A percentile compares a stretch with the other conserved stretches of the same genome.
These are phyloP conservation scores for Istiophorus platypterus DNA, from an alignment of 2,113 vertebrate species.

Conservation along the genomic window DNA sequence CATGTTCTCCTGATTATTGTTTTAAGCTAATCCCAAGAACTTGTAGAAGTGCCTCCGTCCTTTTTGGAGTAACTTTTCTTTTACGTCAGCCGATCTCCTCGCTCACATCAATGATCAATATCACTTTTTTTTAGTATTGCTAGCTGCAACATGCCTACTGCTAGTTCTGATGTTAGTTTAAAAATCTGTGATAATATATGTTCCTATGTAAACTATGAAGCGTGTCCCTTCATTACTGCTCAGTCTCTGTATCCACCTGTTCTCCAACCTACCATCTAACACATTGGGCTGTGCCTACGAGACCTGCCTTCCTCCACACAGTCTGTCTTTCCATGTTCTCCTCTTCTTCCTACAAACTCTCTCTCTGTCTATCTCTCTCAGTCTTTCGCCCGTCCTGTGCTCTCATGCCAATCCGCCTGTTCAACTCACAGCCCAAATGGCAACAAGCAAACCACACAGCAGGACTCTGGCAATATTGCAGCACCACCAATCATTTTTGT, in stretches of 20 bases:
- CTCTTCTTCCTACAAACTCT: slow-evolving; percentile 14
- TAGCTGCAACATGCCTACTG: background rate
- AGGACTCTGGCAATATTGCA: slow-evolving; percentile 34
- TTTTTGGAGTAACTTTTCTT: background rate
- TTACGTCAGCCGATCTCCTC: background rate
- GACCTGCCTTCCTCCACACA: slow-evolving; percentile 68
- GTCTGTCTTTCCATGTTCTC: slow-evolving; percentile 49
- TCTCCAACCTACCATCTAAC: slow-evolving; percentile 38
- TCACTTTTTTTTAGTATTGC: background rate
- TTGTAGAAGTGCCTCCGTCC: background rate
- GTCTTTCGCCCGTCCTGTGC: slow-evolving; percentile 21
- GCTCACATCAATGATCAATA: background rate
- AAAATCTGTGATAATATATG: background rate
- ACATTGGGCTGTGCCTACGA: slow-evolving; percentile 37
- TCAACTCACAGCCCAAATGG: slow-evolving; percentile 66
- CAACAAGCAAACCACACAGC: slow-evolving; percentile 59
- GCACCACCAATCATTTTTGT: slow-evolving; percentile 30
- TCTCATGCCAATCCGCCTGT: slow-evolving; percentile 66
- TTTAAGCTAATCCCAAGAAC: background rate
- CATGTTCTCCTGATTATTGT: background rate
- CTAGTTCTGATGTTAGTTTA: too few species aligned
- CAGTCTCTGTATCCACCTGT: slow-evolving; percentile 11
- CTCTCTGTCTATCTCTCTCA: background rate
- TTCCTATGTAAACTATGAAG: background rate
- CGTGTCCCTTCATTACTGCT: slow-evolving; percentile 8